These are phyloP conservation scores for Plemyria rubiginata DNA, from an alignment of 2,888 invertebrate species.

Conservation along the genomic window DNA sequence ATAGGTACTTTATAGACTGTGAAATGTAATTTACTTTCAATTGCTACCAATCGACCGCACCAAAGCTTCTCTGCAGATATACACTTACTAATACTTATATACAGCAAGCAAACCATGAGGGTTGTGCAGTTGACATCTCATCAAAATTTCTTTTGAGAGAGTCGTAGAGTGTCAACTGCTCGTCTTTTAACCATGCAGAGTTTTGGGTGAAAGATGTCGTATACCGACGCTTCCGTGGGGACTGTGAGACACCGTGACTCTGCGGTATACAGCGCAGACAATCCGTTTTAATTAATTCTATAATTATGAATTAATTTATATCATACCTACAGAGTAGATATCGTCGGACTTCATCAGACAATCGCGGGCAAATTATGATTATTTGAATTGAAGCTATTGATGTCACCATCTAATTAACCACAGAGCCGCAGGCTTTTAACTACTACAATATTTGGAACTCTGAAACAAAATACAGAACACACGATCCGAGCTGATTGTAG, in stretches of 20 bases:
- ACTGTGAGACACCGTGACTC: too few relatives aligned
- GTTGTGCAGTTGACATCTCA: too few relatives aligned
- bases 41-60: slow-evolving; percentile 65
- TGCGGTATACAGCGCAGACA: too few relatives aligned
- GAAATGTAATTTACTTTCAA: slow-evolving; percentile 79
- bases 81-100: slow-evolving; percentile 16
- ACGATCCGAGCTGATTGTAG: background rate
- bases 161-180: too few relatives aligned
- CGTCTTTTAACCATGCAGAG: too few relatives aligned
- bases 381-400: slow-evolving; percentile 9
- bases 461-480: slow-evolving; percentile 6
- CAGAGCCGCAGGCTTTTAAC: slow-evolving; percentile 6
- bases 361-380: background rate
- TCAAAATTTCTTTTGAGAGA: too few relatives aligned
- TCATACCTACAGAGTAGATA: too few relatives aligned
- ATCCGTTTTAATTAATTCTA: too few relatives aligned
- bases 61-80: slow-evolving; percentile 34
- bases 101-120: too few relatives aligned
- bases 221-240: too few relatives aligned
- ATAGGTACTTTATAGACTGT: slow-evolving; percentile 80
- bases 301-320: too few relatives aligned
- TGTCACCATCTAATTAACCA: slow-evolving; percentile 11
- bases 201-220: too few relatives aligned
- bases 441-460: background rate
- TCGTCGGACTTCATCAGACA: slow-evolving; percentile 1